Percentiles rank a stretch among this genome's conserved stretches.
Evolutionary conservation across 2,113 vertebrate genomes (phyloP).

Genomic region (Bungarus multicinctus): DNA sequence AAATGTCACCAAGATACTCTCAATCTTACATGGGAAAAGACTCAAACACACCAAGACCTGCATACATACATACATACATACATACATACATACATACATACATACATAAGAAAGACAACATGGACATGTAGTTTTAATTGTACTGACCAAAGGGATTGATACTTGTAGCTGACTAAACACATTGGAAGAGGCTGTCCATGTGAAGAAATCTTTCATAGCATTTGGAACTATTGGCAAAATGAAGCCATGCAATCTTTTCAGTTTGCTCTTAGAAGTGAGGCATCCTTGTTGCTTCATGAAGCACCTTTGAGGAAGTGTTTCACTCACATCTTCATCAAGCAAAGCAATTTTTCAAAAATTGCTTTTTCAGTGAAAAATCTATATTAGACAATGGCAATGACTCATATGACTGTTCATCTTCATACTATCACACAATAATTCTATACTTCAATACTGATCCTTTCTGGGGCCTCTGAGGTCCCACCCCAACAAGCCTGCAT

Average conservation of each 20-base stretch:
- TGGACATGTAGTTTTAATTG: background rate
- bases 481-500: background rate
- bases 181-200: background rate
- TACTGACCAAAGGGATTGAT: background rate
- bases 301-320: background rate
- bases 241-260: background rate
- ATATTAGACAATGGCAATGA: background rate
- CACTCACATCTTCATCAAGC: background rate
- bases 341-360: background rate
- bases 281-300: background rate
- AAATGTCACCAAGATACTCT: no score
- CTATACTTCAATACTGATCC: background rate
- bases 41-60: no score
- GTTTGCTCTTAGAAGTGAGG: background rate
- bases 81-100: no score
- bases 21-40: no score
- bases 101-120: background rate
- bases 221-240: background rate
- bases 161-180: background rate
- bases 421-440: background rate
- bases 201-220: background rate
- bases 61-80: no score
- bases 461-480: background rate
- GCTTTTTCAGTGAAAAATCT: background rate
- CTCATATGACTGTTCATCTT: background rate